phyloP scores from a whole-genome alignment of 2,797 vertebrate genomes.

The Neosalanx taihuensis region DNA sequence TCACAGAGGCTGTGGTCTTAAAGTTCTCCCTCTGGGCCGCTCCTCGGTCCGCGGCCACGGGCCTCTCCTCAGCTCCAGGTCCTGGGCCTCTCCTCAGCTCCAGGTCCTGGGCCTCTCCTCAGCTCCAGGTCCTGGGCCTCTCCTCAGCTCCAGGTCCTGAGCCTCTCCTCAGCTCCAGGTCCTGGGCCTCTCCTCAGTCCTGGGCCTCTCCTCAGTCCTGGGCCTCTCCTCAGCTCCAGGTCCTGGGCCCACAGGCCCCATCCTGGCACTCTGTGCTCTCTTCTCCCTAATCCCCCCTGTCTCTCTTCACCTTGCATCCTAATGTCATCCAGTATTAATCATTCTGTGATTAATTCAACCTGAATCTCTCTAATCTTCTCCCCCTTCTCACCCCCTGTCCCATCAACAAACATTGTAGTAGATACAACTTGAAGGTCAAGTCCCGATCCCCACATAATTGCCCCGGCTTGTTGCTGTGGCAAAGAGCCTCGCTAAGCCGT shows the following conservation, averaged over 20 bases:
- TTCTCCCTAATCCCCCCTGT: constrained; percentile 1
- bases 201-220: no score
- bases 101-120: no score
- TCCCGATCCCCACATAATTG: constrained; percentile 60
- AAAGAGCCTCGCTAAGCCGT: constrained; percentile 55
- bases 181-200: no score
- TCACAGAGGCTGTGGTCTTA: neutral
- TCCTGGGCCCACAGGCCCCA: neutral
- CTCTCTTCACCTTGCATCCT: constrained; percentile 30
- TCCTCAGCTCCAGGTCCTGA: no score
- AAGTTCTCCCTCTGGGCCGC: neutral
- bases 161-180: no score
- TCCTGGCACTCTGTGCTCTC: neutral
- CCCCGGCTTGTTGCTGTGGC: constrained; percentile 52
- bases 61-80: no score
- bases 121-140: no score
- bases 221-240: no score
- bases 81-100: no score
- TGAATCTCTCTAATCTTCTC: constrained; percentile 59
- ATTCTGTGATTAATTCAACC: constrained; percentile 54
- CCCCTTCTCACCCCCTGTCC: constrained; percentile 40
- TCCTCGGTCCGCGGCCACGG: no score
- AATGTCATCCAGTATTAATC: constrained; percentile 44
- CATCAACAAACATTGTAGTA: constrained; percentile 61
- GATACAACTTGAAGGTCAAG: constrained; percentile 71